These are phyloP conservation scores for Drosophila pseudoananassae DNA, from an alignment of 1,140 invertebrate species.

Conservation along the genomic window DNA sequence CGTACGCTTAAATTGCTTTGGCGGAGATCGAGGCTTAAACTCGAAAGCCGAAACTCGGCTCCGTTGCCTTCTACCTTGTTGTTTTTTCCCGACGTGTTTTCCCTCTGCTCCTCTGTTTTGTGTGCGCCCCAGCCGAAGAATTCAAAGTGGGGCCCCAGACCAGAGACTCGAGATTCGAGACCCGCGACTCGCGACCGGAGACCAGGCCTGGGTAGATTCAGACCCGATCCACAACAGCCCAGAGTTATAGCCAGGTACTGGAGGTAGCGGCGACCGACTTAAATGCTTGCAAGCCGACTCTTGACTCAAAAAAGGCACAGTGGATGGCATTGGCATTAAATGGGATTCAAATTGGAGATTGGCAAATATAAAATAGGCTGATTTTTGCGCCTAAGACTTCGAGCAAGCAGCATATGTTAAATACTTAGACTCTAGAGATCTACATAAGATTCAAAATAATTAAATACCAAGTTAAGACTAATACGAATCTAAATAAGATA, in stretches of 20 bases:
- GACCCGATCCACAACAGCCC: constrained; percentile 47
- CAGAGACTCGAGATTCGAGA: constrained; percentile 28
- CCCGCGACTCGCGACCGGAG: constrained; percentile 3
- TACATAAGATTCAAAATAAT: no score
- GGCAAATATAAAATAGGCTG: neutral
- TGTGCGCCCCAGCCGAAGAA: constrained; percentile 68
- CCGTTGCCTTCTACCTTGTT: constrained; percentile 49
- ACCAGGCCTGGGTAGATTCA: constrained; percentile 9
- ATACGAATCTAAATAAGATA: neutral
- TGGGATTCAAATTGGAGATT: no score
- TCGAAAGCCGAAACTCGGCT: constrained; percentile 26
- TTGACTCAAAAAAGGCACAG: constrained; percentile 52
- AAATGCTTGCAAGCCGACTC: constrained; percentile 71
- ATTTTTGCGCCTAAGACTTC: no score
- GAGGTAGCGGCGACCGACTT: constrained; percentile 69
- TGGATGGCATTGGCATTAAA: constrained; percentile 27
- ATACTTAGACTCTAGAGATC: no score
- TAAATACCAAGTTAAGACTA: no score
- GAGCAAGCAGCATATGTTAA: no score
- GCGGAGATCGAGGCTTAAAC: constrained; percentile 60
- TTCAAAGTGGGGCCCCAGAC: constrained; percentile 66
- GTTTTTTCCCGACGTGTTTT: constrained; percentile 19
- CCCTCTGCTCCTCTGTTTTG: constrained; percentile 27
- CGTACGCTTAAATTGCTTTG: constrained; percentile 79
- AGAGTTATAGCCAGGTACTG: constrained; percentile 42